Evolutionary conservation across 2,888 invertebrate species (phyloP), one percentile per base, ranked within the genome.

Genomic region (Ptychoptera albimana): DNA sequence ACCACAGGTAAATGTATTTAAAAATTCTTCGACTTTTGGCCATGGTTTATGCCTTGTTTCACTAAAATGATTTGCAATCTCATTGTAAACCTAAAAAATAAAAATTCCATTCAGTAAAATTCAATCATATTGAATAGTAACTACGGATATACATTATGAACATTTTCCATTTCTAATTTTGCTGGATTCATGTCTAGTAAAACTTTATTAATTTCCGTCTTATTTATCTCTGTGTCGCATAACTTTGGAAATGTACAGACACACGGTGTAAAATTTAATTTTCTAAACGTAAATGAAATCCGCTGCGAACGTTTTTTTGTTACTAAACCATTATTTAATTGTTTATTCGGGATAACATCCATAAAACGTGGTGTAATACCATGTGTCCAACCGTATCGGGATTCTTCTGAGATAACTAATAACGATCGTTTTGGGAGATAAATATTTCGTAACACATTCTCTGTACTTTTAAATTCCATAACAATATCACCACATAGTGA

Each of bases 1-100:
- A 1, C 84, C 86, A 0, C 61, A 46, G 0, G 74, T 60, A 50
- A 89, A 75, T 6, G 66, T 68, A 12, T 72, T 62, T 29, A 92
- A 66, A 66, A 97, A 98, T 50, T 80, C 69, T 1, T 76, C 69
- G 1, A 98, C 92, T 50, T 78, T 78, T 0, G 93, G 94, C 98
- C 98, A 98, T 13, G 87, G 84, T 54, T 82, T 85, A 63, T 92
- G 89, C 11, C 98, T 73, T 0, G 97, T 98, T 53, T 83, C 81
- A 61, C 89, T 92, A 64, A 98, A 98, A 66, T 98, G 97, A 36
- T 70, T 68, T 0, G 96, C 94, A 54, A 98, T 98, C 55, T 83
- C 74, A 50, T 98, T 88, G 63, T 98, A 98, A 11, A 98, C 84
- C 58, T 23, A 23, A 23, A 23, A 23, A 7, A 7, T n/a, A 7